phyloP scores from a whole-genome alignment of 2,797 vertebrate species.

The Hydrophis major region DNA sequence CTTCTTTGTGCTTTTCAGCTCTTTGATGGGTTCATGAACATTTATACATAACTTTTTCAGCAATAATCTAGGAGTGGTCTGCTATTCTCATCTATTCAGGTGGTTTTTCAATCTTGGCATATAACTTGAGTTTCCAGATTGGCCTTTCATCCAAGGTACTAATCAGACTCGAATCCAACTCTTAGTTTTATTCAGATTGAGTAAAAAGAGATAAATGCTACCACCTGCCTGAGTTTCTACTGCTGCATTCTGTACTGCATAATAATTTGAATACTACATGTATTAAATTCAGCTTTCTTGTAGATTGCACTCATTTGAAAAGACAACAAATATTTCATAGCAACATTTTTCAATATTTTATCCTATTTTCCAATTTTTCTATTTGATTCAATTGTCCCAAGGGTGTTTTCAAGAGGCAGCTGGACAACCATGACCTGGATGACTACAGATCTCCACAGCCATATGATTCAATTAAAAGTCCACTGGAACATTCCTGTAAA shows the following conservation, averaged over 20 bases:
- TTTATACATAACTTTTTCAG: not conserved
- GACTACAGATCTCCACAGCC: no score
- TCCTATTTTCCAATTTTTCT: not conserved
- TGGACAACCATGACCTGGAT: no score
- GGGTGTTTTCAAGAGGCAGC: no score
- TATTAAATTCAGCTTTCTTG: not conserved
- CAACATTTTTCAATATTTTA: not conserved
- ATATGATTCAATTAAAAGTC: not conserved
- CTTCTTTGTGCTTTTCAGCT: not conserved
- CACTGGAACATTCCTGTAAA: not conserved
- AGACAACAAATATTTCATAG: not conserved
- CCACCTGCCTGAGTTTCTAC: not conserved
- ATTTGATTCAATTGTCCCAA: not conserved
- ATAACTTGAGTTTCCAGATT: not conserved
- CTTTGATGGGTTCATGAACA: not conserved
- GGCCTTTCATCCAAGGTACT: not conserved
- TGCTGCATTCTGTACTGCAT: not conserved
- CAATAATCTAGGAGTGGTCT: not conserved
- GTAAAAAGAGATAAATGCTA: not conserved
- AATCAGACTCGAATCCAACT: not conserved
- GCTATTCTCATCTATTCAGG: not conserved
- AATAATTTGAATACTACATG: not conserved
- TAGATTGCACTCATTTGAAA: not conserved
- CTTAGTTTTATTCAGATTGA: not conserved
- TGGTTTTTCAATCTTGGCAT: not conserved